Base-by-base conservation (phyloP, 2,113 vertebrate species). In the pig (Sus scrofa) region DNA sequence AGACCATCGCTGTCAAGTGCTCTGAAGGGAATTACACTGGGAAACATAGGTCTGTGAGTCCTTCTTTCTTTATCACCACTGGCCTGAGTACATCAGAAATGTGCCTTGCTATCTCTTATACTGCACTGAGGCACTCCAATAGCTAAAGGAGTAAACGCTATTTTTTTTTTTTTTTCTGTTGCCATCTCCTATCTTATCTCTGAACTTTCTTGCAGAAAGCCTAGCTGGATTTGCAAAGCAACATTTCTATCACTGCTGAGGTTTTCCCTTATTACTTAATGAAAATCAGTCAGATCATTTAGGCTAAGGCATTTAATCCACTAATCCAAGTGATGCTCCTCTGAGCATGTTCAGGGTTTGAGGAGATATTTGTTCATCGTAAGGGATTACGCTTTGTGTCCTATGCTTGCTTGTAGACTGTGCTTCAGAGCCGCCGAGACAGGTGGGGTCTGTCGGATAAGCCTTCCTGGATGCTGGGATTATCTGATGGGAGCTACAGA, bases 251-350 rank as follows among this genome's bases (percentile, higher is more conserved):
- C 87, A 81, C 50, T n/a, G 10, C 83, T 86, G 75, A 96, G 63
- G 5, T 15, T 89, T 88, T n/a, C 77, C 20, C 22, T 65, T 88
- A 56, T 54, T 39, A 50, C 50, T 18, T 39, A 96, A 88, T 74
- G 92, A 93, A 92, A 98, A 97, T 92, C 67, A 86, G n/a, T 39
- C 56, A 90, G 68, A 92, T 60, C 50, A 50, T 92, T 98, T 96
- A 27, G n/a, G 74, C 2, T 0, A 11, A 73, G 78, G 92, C 1
- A 0, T 86, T 94, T 96, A 96, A 97, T 60, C 93, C 82, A 30
- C 87, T 97, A 96, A 97, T 96, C 83, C 83, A 74, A 70, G 37
- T 85, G 56, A 94, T 79, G 90, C 37, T 92, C 22, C 88, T 95
- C 95, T 67, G 63, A 91, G 54, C 77, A 90, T 74, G 62, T 96